Evolutionary conservation across 2,113 vertebrate genomes (phyloP).

Genomic region (Boleophthalmus pectinirostris): DNA sequence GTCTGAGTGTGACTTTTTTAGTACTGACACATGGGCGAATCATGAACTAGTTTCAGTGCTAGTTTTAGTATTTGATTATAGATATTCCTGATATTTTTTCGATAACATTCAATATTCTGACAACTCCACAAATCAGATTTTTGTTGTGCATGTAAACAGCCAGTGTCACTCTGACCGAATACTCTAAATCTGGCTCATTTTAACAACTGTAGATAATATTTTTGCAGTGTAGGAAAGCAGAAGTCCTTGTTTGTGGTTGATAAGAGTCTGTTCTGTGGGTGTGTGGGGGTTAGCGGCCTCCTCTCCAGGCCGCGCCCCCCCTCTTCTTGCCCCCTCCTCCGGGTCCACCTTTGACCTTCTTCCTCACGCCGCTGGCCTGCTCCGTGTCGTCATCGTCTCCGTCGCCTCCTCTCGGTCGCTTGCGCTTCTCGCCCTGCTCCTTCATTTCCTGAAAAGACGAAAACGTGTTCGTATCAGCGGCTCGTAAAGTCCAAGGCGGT

Average conservation of each 20-base stretch:
- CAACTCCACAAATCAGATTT: too few relatives aligned
- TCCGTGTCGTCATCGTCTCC: slow-evolving; percentile 82
- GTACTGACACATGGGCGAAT: too few relatives aligned
- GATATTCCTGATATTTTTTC: too few relatives aligned
- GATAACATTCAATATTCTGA: too few relatives aligned
- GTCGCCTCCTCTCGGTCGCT: slow-evolving; percentile 74
- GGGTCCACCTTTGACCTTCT: slow-evolving; percentile 87
- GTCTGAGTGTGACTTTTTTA: too few relatives aligned
- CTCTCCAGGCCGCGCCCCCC: slow-evolving; percentile 63
- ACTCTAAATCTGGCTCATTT: too few relatives aligned
- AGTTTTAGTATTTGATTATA: too few relatives aligned
- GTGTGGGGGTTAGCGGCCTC: slow-evolving; percentile 53
- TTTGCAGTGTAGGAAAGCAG: background rate
- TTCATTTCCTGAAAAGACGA: slow-evolving; percentile 83
- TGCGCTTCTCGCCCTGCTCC: slow-evolving; percentile 90
- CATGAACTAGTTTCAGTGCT: too few relatives aligned
- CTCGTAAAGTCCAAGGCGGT: background rate
- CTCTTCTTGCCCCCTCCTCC: slow-evolving; percentile 47
- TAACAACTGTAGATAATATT: background rate
- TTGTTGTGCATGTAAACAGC: too few relatives aligned
- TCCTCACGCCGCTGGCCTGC: slow-evolving; percentile 87
- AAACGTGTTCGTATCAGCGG: background rate
- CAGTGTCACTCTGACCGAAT: too few relatives aligned
- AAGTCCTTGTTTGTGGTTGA: slow-evolving; percentile 39
- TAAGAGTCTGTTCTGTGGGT: slow-evolving; percentile 40